Evolutionary conservation across 2,888 invertebrate species (phyloP).

Genomic region (Helobdella robusta): DNA sequence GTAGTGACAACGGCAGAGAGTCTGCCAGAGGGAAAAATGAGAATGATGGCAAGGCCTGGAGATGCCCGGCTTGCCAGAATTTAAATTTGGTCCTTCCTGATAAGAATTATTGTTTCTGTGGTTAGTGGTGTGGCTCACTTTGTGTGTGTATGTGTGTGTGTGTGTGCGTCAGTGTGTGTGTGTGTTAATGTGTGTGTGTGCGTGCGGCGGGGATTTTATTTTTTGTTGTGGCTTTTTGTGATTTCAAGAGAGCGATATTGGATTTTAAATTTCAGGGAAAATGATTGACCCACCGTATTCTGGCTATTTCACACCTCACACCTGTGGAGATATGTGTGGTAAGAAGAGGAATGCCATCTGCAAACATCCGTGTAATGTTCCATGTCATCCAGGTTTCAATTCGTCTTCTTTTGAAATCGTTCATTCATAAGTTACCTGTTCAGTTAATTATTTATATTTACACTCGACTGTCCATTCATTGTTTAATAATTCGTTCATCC

Average conservation of each 20-base stretch:
- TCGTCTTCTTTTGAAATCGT: neutral
- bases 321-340: conserved; percentile 79
- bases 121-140: conserved; percentile 53
- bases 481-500: conserved; percentile 88
- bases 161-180: no score
- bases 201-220: no score
- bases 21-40: neutral
- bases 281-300: conserved; percentile 54
- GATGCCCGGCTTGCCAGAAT: conserved; percentile 91
- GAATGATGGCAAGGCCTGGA: conserved; percentile 63
- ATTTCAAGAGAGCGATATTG: no score
- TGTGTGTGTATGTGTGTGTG: neutral
- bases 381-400: conserved; percentile 24
- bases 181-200: no score
- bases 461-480: conserved; percentile 46
- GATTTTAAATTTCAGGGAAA: conserved; percentile 39
- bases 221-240: no score
- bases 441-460: no score
- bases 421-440: conserved; percentile 3
- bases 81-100: conserved; percentile 61
- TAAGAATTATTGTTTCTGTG: conserved; percentile 83
- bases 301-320: conserved; percentile 72
- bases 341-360: conserved; percentile 51
- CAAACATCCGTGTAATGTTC: conserved; percentile 59
- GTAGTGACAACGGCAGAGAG: neutral